Evolutionary conservation across 1,140 invertebrate genomes (phyloP), one percentile per base, ranked within the genome.

Genomic region (Ostrea edulis): DNA sequence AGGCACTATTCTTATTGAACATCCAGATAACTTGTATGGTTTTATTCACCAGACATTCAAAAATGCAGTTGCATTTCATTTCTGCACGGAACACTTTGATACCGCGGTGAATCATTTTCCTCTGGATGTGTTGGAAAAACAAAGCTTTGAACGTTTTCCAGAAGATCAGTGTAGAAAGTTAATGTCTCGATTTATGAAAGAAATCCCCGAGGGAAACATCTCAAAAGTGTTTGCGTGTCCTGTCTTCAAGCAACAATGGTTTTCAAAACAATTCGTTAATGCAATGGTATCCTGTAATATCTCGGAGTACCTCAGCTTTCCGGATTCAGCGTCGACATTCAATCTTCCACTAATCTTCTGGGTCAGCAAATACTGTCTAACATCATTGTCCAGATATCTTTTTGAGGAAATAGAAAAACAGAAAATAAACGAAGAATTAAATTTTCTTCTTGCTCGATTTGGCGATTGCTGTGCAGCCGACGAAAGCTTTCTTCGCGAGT

Each of bases 281-380:
- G 62, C 14, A 68, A 8, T 68, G n/a, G 17, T 20, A 68, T 20
- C 14, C 14, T 12, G n/a, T 20, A n/a, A 5, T 20, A 68, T 68
- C 14, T 8, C 2, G n/a, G 62, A 68, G 8, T 22, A 8, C 0
- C 14, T 68, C n/a, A 20, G 8, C 14, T n/a, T 68, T n/a, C n/a
- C 62, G 3, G 62, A 68, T 68, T 8, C 14, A 68, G 14, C 62
- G n/a, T 68, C 62, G n/a, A 17, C 62, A 2, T 68, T n/a, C n/a
- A 17, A 22, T 22, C n/a, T 68, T 8, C 62, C 62, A 68, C 8
- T 22, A n/a, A n/a, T 68, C 14, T 68, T 68, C 22, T 68, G 62
- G 62, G n/a, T n/a, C 8, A 68, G 22, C 62, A 68, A 68, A 68
- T 68, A 68, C 62, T 8, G 62, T 68, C 62, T 68, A n/a, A 68